Evolutionary conservation across 2,888 invertebrate genomes (phyloP).

Genomic region (Idaea biselata): DNA sequence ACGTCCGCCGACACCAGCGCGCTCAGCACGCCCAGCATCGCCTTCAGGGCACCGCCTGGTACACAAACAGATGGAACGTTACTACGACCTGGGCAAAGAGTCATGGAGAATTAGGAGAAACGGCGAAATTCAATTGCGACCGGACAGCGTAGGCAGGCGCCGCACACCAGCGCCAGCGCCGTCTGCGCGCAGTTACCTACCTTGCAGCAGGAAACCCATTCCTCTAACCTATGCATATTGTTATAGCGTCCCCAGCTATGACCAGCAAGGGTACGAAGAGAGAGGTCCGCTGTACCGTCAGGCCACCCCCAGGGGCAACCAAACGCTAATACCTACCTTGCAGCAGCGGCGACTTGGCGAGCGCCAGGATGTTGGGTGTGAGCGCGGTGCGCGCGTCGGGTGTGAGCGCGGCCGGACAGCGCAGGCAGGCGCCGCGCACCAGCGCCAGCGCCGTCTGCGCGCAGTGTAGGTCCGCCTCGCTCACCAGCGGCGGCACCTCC

Average conservation of each 20-base stretch:
- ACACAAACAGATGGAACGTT: no score
- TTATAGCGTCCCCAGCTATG: no score
- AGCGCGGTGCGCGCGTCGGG: conserved; percentile 86
- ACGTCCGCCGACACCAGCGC: conserved; percentile 92
- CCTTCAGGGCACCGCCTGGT: conserved; percentile 92
- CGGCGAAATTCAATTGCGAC: no score
- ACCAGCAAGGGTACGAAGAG: no score
- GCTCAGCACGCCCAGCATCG: conserved; percentile 95
- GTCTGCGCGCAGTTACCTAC: conserved; percentile 98
- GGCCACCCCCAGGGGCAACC: no score
- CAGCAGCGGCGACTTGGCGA: conserved; percentile 94
- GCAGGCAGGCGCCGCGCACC: conserved; percentile 89
- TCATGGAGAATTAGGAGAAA: no score
- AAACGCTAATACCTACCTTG: no score
- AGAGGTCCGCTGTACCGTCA: no score
- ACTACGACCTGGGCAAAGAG: neutral
- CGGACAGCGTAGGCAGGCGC: conserved; percentile 89
- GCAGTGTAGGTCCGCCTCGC: conserved; percentile 97
- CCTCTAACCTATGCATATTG: no score
- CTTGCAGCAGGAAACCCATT: no score
- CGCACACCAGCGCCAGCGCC: conserved; percentile 90
- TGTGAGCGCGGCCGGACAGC: conserved; percentile 89
- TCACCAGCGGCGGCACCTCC: conserved; percentile 94
- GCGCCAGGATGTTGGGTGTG: conserved; percentile 90
- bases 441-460: conserved; percentile 94